Percentiles rank a stretch among this genome's conserved stretches.
Conservation (phyloP, 1,140 invertebrate genomes). For the Leptestheria dahalacensis region DNA sequence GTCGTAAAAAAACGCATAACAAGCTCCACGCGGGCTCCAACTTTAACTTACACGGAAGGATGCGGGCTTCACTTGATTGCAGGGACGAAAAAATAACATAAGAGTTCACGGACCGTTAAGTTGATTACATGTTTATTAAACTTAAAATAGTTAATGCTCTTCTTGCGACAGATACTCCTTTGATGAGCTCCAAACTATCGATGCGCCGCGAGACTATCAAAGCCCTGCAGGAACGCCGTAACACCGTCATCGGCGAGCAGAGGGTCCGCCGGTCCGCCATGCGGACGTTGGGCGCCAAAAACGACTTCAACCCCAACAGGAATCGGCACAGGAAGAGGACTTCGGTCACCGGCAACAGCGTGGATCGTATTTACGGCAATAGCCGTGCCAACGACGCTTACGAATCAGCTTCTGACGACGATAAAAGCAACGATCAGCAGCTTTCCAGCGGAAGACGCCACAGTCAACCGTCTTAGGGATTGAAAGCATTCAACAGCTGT, state of each 20-base stretch:
- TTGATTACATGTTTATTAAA: too few species aligned
- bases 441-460: background rate
- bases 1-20: too few species aligned
- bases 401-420: slow-evolving; percentile 38
- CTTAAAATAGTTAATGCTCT: slow-evolving; percentile 14
- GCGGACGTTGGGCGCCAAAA: slow-evolving; percentile 79
- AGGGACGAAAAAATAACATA: too few species aligned
- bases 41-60: too few species aligned
- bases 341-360: slow-evolving; percentile 32
- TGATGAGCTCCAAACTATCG: slow-evolving; percentile 19
- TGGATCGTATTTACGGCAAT: slow-evolving; percentile 37
- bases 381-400: slow-evolving; percentile 41
- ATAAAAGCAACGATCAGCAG: slow-evolving; percentile 30
- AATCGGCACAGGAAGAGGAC: slow-evolving; percentile 30
- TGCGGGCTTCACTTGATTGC: too few species aligned
- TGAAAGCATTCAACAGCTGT: too few species aligned
- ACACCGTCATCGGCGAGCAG: slow-evolving; percentile 20
- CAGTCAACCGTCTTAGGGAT: background rate
- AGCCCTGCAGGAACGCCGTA: slow-evolving; percentile 22
- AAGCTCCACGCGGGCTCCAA: too few species aligned
- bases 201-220: slow-evolving; percentile 22
- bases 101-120: too few species aligned
- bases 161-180: background rate
- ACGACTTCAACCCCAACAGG: slow-evolving; percentile 47
- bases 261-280: slow-evolving; percentile 39